Conservation (phyloP, 1,140 invertebrate species). For the Notospermus geniculatus region DNA sequence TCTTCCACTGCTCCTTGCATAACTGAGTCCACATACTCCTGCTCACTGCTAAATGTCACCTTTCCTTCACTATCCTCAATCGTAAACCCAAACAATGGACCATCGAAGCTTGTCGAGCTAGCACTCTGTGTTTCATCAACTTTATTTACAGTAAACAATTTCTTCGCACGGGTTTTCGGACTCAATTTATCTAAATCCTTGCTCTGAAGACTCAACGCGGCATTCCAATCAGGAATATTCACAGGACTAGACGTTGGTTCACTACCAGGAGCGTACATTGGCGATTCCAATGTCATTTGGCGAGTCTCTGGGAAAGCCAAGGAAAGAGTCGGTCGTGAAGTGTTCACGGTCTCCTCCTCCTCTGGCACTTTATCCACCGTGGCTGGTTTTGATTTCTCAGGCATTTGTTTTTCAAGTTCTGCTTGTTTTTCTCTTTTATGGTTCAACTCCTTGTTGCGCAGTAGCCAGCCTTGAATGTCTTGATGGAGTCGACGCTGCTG, state of each 20-base stretch:
- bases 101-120: too few relatives aligned
- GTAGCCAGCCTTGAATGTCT: conserved; percentile 41
- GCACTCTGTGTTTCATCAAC: conserved; percentile 25
- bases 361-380: conserved; percentile 26
- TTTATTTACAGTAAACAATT: conserved; percentile 46
- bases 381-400: conserved; percentile 21
- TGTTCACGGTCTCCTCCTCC: conserved; percentile 29
- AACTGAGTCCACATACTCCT: too few relatives aligned
- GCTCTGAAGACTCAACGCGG: neutral
- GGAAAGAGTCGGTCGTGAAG: conserved; percentile 13
- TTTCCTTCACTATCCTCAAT: too few relatives aligned
- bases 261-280: conserved; percentile 18
- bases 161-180: conserved; percentile 31
- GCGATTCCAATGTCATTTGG: conserved; percentile 39
- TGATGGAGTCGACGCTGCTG: conserved; percentile 48
- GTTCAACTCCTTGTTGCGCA: conserved; percentile 39
- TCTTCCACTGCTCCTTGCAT: too few relatives aligned
- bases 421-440: conserved; percentile 32
- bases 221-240: neutral
- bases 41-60: too few relatives aligned
- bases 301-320: conserved; percentile 26
- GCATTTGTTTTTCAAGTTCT: conserved; percentile 30
- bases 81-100: too few relatives aligned
- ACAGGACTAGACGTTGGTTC: conserved; percentile 2
- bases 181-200: neutral